phyloP scores from a whole-genome alignment of 2,797 vertebrate genomes.

The Acridotheres tristis region DNA sequence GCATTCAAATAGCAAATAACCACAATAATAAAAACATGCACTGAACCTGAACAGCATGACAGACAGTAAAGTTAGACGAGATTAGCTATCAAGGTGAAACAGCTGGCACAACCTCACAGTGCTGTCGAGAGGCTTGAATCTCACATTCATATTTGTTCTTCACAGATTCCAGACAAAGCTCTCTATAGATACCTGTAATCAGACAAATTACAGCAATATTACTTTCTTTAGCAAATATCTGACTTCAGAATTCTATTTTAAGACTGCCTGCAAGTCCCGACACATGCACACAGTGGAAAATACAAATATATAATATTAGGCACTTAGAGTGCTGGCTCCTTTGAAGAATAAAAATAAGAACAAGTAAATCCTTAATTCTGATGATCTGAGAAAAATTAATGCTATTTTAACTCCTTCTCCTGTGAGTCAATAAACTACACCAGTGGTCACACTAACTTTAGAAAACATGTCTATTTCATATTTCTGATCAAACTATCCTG shows the following conservation, averaged over 20 bases:
- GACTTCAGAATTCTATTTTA: conserved; percentile 20
- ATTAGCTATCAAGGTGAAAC: conserved; percentile 28
- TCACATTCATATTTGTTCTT: conserved; percentile 99
- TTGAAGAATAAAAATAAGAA: background rate
- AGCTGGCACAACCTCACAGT: conserved; percentile 90
- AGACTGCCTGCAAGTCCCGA: background rate
- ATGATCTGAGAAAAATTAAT: background rate
- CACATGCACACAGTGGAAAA: background rate
- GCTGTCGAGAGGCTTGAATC: conserved; percentile 96
- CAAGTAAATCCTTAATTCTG: background rate
- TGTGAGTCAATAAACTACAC: background rate
- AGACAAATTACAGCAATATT: conserved; percentile 64
- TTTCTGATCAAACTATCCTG: background rate
- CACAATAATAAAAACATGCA: background rate
- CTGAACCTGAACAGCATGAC: conserved; percentile 15
- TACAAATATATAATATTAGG: background rate
- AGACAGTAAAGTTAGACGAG: conserved; percentile 20
- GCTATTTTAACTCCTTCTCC: background rate
- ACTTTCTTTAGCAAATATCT: conserved; percentile 4
- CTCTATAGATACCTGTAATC: conserved; percentile 86
- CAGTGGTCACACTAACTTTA: background rate
- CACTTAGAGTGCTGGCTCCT: background rate
- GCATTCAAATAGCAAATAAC: background rate
- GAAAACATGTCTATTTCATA: background rate
- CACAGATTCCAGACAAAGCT: conserved; percentile 95